Evolutionary conservation across 2,888 invertebrate genomes (phyloP), one percentile per base, ranked within the genome.

Genomic region (Ophioninae sp.): DNA sequence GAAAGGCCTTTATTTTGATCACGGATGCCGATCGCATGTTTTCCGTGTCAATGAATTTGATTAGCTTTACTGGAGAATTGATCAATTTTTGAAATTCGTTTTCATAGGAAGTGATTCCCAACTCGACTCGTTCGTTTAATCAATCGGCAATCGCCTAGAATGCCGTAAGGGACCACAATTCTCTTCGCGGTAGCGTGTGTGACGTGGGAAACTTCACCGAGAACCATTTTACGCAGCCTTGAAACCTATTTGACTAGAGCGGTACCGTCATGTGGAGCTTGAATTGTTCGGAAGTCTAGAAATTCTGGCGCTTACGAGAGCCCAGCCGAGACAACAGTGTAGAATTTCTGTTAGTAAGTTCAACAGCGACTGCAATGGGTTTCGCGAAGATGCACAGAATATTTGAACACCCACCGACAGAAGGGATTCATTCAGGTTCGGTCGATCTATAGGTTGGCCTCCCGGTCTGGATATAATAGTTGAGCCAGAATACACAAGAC

Each of bases 401-500:
- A 70, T 78, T 78, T 78, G 56, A 78, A 70, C 69, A 39, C 21
- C 30, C 30, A 50, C 59, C n/a, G 78, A 75, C 65, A 13, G 62
- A 39, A 17, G 74, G 61, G 59, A 62, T 75, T 75, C 67, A 23
- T 39, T 21, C 74, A 57, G 44, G 61, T 69, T 70, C 64, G 70
- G 56, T 17, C 57, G 41, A 64, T 77, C 56, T 7, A 17, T 30
- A 50, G 21, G 64, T 78, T 69, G n/a, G 64, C 30, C 20, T 50
- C 59, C 39, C 65, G 50, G 72, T 67, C 67, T 67, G 59, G 79
- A n/a, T 56, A 62, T 74, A 62, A 82, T 70, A 79, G 82, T 75
- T 75, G 75, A 79, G 65, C 59, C 75, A 65, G 67, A 75, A 64
- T 57, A 78, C 75, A 67, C 75, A 72, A 75, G 70, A 76, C 70